These are phyloP conservation scores for Rhimphoctona megacephalus DNA, from an alignment of 2,888 invertebrate species.

Conservation along the genomic window DNA sequence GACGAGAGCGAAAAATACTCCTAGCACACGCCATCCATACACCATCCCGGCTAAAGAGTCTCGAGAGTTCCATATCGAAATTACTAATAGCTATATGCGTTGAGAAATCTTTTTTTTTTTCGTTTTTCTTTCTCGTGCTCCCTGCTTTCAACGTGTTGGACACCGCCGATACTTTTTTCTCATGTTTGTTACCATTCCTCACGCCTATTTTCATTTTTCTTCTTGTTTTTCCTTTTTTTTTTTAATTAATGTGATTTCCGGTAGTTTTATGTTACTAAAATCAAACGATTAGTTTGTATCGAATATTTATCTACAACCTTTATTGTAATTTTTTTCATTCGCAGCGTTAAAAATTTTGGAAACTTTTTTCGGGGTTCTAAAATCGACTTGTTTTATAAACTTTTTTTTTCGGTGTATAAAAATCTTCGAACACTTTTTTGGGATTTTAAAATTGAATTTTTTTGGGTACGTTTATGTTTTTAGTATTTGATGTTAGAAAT, in stretches of 20 bases:
- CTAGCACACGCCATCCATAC: slow-evolving; percentile 50
- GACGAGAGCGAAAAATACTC: slow-evolving; percentile 51
- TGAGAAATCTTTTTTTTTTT: slow-evolving; percentile 2
- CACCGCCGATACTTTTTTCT: slow-evolving; percentile 12
- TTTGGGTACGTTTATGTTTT: not conserved
- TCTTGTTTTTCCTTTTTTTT: too few relatives aligned
- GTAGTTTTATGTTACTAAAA: too few relatives aligned
- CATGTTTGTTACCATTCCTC: not conserved
- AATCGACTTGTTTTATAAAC: too few relatives aligned
- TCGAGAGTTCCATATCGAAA: slow-evolving; percentile 57
- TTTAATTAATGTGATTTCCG: too few relatives aligned
- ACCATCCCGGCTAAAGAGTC: slow-evolving; percentile 29
- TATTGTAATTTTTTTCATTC: too few relatives aligned
- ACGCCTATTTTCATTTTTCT: not conserved
- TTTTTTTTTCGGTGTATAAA: too few relatives aligned
- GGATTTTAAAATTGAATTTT: too few relatives aligned
- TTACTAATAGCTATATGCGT: slow-evolving; percentile 40
- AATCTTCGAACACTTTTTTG: too few relatives aligned
- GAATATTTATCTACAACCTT: too few relatives aligned
- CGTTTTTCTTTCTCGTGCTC: not conserved
- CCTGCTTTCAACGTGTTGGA: not conserved
- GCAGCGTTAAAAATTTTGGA: too few relatives aligned
- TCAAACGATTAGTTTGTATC: too few relatives aligned
- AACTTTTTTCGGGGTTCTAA: too few relatives aligned
- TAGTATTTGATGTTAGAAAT: not conserved